Percentiles rank a stretch among this genome's conserved stretches.
These are phyloP conservation scores for Podargus strigoides DNA, from an alignment of 2,797 vertebrate genomes.

Conservation along the genomic window DNA sequence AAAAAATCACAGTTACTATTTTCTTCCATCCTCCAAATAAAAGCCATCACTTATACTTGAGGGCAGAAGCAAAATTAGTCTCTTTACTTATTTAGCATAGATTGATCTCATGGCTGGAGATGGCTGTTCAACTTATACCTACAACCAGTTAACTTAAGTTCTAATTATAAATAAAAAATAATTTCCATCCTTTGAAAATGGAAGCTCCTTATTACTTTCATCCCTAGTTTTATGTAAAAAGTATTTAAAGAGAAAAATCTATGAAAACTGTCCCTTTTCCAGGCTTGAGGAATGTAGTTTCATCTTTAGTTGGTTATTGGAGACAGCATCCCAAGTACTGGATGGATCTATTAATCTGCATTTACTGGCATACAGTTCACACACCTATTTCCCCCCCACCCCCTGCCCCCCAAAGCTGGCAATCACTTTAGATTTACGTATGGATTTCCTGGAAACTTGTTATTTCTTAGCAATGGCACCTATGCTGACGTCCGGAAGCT, in stretches of 20 bases:
- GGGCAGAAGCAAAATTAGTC: background rate
- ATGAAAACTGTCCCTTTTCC: background rate
- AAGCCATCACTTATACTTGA: background rate
- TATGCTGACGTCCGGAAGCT: background rate
- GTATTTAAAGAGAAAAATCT: background rate
- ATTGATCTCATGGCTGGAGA: background rate
- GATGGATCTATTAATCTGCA: background rate
- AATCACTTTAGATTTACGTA: background rate
- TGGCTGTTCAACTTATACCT: background rate
- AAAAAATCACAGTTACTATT: background rate
- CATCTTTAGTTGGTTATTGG: background rate
- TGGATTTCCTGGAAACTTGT: conserved; percentile 35
- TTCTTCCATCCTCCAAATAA: background rate
- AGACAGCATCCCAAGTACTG: background rate
- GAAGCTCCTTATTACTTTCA: background rate
- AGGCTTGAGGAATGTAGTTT: background rate
- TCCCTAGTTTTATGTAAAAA: background rate
- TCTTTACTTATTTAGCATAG: background rate
- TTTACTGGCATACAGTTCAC: background rate
- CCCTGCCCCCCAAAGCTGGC: background rate
- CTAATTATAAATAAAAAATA: background rate
- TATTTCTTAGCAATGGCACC: conserved; percentile 36
- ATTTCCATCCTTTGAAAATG: background rate
- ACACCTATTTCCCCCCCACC: no score
- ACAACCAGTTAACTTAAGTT: background rate